Base-by-base conservation (phyloP, 2,113 vertebrate species). In the Pholis gunnellus region DNA sequence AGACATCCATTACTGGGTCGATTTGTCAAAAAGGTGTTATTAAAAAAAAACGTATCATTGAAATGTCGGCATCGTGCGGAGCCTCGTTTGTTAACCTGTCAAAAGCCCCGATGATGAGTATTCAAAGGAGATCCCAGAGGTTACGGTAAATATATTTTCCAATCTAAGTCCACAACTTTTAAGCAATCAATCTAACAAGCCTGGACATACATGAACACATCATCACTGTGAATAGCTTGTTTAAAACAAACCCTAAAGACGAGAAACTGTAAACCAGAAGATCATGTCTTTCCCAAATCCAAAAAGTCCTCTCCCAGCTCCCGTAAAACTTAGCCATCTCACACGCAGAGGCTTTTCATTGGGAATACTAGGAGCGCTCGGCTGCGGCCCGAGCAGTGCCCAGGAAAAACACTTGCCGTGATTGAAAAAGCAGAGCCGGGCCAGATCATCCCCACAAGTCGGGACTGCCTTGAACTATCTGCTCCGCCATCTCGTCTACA, bases 321-420 rank as follows among this genome's bases (percentile, higher is more conserved):
- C 85, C 11, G 50, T 92, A 88, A 89, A 93, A 88, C 75, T 0
- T 17, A 77, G 78, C 85, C 79, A 85, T 92, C 90, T 92, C 85
- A 94, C 91, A 91, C 80, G 82, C 78, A 87, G 67, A 82, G 79
- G 73, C 44, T 87, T 90, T 92, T 94, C 84, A 90, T 84, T 93
- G 78, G 87, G 85, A 89, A 84, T 82, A 81, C 46, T 80, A 66
- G 74, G 73, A 78, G 75, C 22, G 60, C 74, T 81, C 70, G 78
- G 78, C 86, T 78, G 80, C 74, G 64, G 71, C 73, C 79, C n/a
- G 72, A 87, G 75, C 70, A 5, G 72, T 89, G 90, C 90, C 91
- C 84, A 83, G 91, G 89, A 93, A 94, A 94, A 93, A 89, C 90
- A 94, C 86, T 94, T 90, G 89, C 90, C 85, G 60, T 93, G 91